phyloP scores from a whole-genome alignment of 2,797 vertebrate genomes.

The Enteromius afrohamiltoni region DNA sequence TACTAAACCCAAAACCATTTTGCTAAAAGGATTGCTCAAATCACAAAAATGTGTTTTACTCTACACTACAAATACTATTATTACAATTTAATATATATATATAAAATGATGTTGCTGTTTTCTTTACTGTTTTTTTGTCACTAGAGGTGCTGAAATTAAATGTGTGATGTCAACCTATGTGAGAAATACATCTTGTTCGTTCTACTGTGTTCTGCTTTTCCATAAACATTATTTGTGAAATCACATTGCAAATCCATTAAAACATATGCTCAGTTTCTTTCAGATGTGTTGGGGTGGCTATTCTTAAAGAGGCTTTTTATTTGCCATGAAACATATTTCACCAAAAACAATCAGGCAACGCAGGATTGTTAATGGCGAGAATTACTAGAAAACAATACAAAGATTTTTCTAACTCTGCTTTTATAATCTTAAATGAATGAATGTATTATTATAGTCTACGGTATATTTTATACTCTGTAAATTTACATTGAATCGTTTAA shows the following conservation, averaged over 20 bases:
- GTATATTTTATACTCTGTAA: not conserved
- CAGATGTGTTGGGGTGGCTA: not conserved
- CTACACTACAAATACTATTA: not conserved
- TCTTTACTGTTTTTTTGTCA: not conserved
- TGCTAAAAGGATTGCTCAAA: not conserved
- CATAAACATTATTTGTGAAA: conserved; percentile 19
- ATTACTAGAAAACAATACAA: conserved; percentile 1
- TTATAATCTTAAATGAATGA: not conserved
- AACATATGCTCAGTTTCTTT: conserved; percentile 17
- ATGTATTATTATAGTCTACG: not conserved
- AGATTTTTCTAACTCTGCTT: not conserved
- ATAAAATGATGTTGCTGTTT: not conserved
- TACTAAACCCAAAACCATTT: not conserved
- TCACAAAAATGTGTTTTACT: not conserved
- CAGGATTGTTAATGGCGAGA: not conserved
- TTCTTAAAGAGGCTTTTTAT: not conserved
- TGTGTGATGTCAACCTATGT: conserved; percentile 4
- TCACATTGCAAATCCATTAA: conserved; percentile 22
- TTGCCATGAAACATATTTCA: not conserved
- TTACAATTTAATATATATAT: not conserved
- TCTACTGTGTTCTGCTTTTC: conserved; percentile 17
- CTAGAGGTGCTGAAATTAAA: conserved; percentile 30
- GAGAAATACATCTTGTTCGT: not conserved
- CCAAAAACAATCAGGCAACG: not conserved
- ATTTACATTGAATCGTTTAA: not conserved